Percentiles rank a stretch among this genome's conserved stretches.
phyloP scores from a whole-genome alignment of 2,888 invertebrate species.

The Dasysyrphus tricinctus region DNA sequence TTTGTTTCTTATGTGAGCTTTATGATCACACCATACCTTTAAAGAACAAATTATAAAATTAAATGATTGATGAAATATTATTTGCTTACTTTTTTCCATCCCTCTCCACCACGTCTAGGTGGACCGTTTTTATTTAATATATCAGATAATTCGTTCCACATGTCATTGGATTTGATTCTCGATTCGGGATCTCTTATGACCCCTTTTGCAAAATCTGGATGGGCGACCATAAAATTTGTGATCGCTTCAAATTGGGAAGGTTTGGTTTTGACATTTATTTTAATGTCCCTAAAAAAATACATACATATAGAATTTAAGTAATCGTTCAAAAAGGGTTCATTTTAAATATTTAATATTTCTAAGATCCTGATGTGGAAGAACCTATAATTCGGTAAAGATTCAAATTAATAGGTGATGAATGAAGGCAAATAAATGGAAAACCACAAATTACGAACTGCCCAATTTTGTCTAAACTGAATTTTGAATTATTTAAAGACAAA shows the following conservation, averaged over 20 bases:
- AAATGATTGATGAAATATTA: background rate
- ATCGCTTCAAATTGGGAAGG: conserved; percentile 1
- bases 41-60: conserved; percentile 6
- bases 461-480: too few relatives aligned
- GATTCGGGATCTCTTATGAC: background rate
- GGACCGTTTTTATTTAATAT: background rate
- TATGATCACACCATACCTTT: conserved; percentile 15
- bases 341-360: too few relatives aligned
- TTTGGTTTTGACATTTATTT: background rate
- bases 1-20: conserved; percentile 12
- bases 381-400: too few relatives aligned
- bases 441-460: too few relatives aligned
- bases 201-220: conserved; percentile 8
- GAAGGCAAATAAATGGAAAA: too few relatives aligned
- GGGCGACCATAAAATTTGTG: background rate
- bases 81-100: conserved; percentile 26
- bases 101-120: conserved; percentile 2
- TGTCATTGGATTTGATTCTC: background rate
- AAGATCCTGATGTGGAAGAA: too few relatives aligned
- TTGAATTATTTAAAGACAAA: too few relatives aligned
- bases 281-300: conserved; percentile 10
- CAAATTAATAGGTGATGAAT: too few relatives aligned
- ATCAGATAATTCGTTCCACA: conserved; percentile 1
- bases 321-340: background rate
- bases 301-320: background rate